Evolutionary conservation across 2,113 vertebrate genomes (phyloP).

Genomic region (Chaetorhynchus papuensis): DNA sequence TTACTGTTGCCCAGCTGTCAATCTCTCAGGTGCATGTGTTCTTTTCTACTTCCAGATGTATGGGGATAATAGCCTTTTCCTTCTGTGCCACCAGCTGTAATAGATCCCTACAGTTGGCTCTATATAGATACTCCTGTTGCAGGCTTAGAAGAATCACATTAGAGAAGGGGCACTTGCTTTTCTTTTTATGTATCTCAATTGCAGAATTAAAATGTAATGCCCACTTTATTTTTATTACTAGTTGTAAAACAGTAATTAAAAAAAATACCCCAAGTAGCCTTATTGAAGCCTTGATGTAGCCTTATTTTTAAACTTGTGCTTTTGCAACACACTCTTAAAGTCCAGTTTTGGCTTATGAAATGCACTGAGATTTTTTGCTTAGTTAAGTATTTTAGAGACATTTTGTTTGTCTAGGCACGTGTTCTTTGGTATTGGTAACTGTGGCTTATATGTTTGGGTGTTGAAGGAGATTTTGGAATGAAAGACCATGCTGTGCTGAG

Average conservation of each 20-base stretch:
- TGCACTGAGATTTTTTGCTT: neutral
- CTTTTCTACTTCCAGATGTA: neutral
- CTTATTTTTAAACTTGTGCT: neutral
- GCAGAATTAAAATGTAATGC: neutral
- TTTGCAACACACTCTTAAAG: neutral
- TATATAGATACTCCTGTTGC: neutral
- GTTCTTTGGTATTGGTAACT: rapidly evolving
- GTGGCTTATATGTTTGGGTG: neutral
- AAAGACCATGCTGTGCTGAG: neutral
- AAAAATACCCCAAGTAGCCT: neutral
- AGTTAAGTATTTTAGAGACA: neutral
- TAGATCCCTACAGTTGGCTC: neutral
- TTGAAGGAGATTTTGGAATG: neutral
- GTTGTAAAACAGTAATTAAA: neutral
- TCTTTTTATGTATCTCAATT: neutral
- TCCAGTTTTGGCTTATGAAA: neutral
- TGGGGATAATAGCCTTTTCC: neutral
- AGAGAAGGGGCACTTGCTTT: neutral
- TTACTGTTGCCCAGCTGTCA: neutral
- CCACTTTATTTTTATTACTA: neutral
- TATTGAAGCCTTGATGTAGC: neutral
- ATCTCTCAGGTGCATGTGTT: neutral
- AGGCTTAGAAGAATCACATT: neutral
- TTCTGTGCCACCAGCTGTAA: neutral
- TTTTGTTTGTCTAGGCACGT: neutral